These are phyloP conservation scores for Drosophila nasuta DNA, from an alignment of 1,140 invertebrate genomes.

Conservation along the genomic window DNA sequence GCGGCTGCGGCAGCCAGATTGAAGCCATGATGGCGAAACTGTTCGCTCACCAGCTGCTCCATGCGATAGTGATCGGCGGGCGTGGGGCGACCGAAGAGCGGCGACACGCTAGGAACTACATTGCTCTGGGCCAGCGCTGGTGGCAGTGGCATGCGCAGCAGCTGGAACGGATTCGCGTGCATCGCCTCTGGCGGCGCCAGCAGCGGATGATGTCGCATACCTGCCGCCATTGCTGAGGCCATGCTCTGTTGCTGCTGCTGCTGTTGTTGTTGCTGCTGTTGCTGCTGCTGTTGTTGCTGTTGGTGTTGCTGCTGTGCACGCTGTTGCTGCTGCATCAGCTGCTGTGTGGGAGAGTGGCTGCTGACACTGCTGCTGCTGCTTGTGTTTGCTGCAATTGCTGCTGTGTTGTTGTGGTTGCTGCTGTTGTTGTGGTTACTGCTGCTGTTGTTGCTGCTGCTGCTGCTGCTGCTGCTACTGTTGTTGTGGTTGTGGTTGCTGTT, in stretches of 20 bases:
- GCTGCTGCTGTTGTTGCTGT: constrained; percentile 42
- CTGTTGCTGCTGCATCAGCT: constrained; percentile 46
- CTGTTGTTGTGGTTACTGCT: constrained; percentile 6
- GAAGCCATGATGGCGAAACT: constrained; percentile 90
- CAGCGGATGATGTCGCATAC: constrained; percentile 87
- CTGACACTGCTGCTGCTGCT: constrained; percentile 42
- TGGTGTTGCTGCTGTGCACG: constrained; percentile 59
- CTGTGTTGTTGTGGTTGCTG: constrained; percentile 29
- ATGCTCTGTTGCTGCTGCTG: constrained; percentile 85
- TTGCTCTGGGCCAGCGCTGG: constrained; percentile 87
- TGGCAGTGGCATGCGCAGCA: constrained; percentile 88
- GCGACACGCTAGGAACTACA: constrained; percentile 87
- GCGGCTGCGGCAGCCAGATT: constrained; percentile 89
- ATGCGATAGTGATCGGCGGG: constrained; percentile 90
- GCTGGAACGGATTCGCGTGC: constrained; percentile 88
- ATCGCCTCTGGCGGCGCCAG: constrained; percentile 88
- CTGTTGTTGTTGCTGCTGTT: constrained; percentile 77
- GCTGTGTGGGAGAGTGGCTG: constrained; percentile 82
- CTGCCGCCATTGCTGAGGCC: constrained; percentile 86
- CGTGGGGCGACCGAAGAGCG: constrained; percentile 89
- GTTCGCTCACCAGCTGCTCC: constrained; percentile 92
- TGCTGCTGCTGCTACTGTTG: constrained; percentile 47
- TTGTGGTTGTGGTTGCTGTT: constrained; percentile 48
- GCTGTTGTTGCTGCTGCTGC: constrained; percentile 31
- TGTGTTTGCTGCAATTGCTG: constrained; percentile 66